Evolutionary conservation across 1,140 invertebrate genomes (phyloP).

Genomic region (Heterodera schachtii): DNA sequence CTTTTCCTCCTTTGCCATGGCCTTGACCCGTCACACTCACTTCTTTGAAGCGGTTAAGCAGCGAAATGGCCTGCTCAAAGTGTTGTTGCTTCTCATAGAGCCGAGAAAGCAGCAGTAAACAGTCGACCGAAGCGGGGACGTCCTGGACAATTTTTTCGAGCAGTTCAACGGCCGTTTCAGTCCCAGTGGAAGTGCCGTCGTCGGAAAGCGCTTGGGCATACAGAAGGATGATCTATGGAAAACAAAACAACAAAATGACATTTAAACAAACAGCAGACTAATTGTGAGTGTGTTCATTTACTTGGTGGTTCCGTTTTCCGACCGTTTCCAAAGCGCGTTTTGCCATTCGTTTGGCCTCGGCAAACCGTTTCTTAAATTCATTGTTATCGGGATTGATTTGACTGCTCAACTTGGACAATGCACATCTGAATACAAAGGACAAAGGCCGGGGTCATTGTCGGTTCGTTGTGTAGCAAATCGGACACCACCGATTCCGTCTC

Average conservation of each 20-base stretch:
- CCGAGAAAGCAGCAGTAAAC: slow-evolving; percentile 8
- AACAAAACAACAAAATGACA: not conserved
- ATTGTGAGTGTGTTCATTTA: too few relatives aligned
- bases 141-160: slow-evolving; percentile 22
- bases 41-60: slow-evolving; percentile 25
- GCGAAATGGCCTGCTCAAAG: slow-evolving; percentile 19
- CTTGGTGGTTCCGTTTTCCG: slow-evolving; percentile 13
- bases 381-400: not conserved
- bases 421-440: slow-evolving; percentile 11
- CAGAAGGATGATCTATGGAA: slow-evolving; percentile 3
- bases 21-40: not conserved
- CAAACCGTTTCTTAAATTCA: slow-evolving; percentile 22
- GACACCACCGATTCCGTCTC: slow-evolving; percentile 17
- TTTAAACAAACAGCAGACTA: too few relatives aligned
- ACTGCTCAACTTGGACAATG: slow-evolving; percentile 5
- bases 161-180: slow-evolving; percentile 14
- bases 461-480: slow-evolving; percentile 16
- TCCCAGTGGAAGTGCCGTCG: slow-evolving; percentile 1
- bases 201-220: slow-evolving; percentile 23
- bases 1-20: too few relatives aligned
- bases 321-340: slow-evolving; percentile 18
- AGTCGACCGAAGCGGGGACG: slow-evolving; percentile 8
- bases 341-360: slow-evolving; percentile 18
- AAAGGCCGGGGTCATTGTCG: slow-evolving; percentile 11
- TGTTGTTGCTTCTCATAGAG: slow-evolving; percentile 22